Base-by-base conservation (phyloP, 2,888 invertebrate genomes). In the Drosophila nr. fundita region DNA sequence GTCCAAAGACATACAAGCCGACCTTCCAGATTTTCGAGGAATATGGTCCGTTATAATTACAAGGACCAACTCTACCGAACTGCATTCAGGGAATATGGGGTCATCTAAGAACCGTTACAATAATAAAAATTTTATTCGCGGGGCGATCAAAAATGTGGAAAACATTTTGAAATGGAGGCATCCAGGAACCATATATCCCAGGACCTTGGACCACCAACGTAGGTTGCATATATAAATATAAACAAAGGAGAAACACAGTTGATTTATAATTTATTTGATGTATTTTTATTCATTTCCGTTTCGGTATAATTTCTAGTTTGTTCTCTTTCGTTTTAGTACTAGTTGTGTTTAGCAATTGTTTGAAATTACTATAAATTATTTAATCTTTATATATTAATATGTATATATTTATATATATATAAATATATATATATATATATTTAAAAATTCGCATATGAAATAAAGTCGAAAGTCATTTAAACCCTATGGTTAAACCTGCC, bases 301-400 rank as follows among this genome's bases (percentile, higher is more conserved):
- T 90, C 91, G 90, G 91, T 90, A 87, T 91, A 91, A 90, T 90
- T 91, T 90, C 89, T 91, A 91, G 91, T 90, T 90, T 91, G 88
- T 91, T 90, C 89, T 80, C 90, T 80, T 83, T 61, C 68, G 55
- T 69, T 89, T 83, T 89, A 87, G 90, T 89, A 90, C 87, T 89
- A 91, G 85, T 90, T 85, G 90, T 70, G 69, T 88, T 86, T 79
- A 83, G 84, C 80, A 83, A 80, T 90, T 78, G 71, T 78, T 82
- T 83, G 68, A 83, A 90, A 86, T 90, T 86, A 86, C 83, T 76
- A 90, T 90, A 87, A 88, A 89, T 90, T 90, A 87, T 82, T 82
- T 89, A 90, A 80, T 66, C 75, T 85, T 78, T 84, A 87, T 86
- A 68, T 83, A 54, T 80, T 70, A 70, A 66, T 83, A 86, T 83